Evolutionary conservation across 2,888 invertebrate species (phyloP), one percentile per base, ranked within the genome.

Genomic region (Eupithecia inturbata): DNA sequence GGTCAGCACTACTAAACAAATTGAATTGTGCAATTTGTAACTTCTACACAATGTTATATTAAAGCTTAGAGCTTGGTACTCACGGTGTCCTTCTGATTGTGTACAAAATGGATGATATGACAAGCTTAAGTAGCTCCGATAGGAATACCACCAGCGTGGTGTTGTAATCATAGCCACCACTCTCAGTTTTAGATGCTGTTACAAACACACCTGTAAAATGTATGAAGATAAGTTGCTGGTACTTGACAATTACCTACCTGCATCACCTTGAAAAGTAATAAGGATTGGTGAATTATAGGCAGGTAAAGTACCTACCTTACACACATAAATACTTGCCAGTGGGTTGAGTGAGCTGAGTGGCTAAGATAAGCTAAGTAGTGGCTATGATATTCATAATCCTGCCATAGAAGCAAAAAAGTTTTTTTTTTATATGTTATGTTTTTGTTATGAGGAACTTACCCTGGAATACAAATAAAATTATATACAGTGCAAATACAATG

Each of bases 401-500:
- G 26, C 1, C 49, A 12, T 53, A 22, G n/a, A 53, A 53, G n/a
- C 53, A 53, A 53, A 14, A 0, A 57, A 4, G 6, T 57, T 26
- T 57, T 57, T 22, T 9, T 22, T 49, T 22, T n/a, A 9, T 3
- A 22, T 1, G 10, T 10, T n/a, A n/a, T n/a, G n/a, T n/a, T n/a
- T n/a, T 10, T 33, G 3, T 9, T 6, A 19, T 31, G 28, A 10
- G 39, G 1, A 14, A 72, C 77, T 79, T 75, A 98, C 98, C 98
- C 96, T 98, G 98, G 88, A 97, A 98, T 70, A 98, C 97, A 90
- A 98, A 99, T 71, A 99, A 95, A 79, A 96, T 96, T 95, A 99
- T 98, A 85, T 99, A 99, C 36, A 97, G 92, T 67, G 97, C 90
- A 88, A 99, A 99, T 84, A 98, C 96, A 68, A 97, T 89, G 83